These are phyloP conservation scores for Naja naja DNA, from an alignment of 2,113 vertebrate genomes.

Conservation along the genomic window DNA sequence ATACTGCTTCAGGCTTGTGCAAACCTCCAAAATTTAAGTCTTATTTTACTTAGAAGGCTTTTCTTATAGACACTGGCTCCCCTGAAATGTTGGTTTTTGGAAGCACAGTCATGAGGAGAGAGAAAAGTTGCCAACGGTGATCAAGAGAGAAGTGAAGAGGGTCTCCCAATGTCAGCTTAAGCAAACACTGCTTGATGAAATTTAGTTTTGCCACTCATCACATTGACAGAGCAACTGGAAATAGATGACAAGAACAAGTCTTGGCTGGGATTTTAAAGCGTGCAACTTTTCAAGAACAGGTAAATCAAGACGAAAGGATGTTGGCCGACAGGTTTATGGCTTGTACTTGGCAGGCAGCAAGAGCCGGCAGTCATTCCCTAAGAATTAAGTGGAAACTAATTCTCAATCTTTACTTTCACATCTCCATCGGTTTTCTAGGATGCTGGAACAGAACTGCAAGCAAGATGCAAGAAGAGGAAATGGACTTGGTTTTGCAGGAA, in stretches of 20 bases:
- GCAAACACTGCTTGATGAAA: not conserved
- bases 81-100: not conserved
- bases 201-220: not conserved
- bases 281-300: not conserved
- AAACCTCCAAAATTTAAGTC: not conserved
- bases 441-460: not conserved
- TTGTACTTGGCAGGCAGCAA: not conserved
- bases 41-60: not conserved
- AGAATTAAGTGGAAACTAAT: not conserved
- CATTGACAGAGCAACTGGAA: not conserved
- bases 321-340: not conserved
- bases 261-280: not conserved
- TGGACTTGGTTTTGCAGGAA: not conserved
- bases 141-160: not conserved
- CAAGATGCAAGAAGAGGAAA: not conserved
- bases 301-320: conserved; percentile 5
- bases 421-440: not conserved
- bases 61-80: not conserved
- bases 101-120: not conserved
- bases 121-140: not conserved
- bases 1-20: not conserved
- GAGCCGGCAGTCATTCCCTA: not conserved
- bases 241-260: not conserved
- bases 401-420: not conserved
- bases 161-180: not conserved